Percentiles rank a stretch among this genome's conserved stretches.
Conservation (phyloP, 2,888 invertebrate genomes). For the Euplagia quadripunctaria region DNA sequence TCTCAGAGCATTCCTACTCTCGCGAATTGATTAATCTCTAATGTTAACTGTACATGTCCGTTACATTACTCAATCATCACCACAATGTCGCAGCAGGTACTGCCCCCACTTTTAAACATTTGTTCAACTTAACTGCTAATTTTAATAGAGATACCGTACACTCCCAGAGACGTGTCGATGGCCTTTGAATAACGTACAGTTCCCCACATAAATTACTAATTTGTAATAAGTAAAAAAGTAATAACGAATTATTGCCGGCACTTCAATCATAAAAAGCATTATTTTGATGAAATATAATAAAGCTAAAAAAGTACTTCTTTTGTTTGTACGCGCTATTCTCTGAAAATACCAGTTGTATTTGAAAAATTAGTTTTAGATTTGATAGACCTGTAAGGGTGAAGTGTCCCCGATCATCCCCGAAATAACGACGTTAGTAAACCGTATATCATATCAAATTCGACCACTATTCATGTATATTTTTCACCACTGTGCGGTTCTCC, state of each 20-base stretch:
- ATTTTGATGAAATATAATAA: no score
- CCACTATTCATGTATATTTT: no score
- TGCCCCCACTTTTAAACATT: background rate
- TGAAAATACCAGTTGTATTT: no score
- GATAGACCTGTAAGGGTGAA: no score
- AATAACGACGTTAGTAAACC: no score
- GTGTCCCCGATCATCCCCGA: no score
- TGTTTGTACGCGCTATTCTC: no score
- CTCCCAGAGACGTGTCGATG: background rate
- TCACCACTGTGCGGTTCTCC: no score
- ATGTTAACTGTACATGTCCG: background rate
- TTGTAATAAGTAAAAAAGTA: background rate
- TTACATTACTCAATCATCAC: conserved; percentile 2
- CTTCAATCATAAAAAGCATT: background rate
- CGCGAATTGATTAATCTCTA: background rate
- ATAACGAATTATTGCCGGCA: background rate
- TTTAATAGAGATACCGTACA: background rate
- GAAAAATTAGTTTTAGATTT: no score
- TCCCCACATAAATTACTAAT: background rate
- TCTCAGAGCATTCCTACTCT: no score
- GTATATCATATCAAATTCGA: no score
- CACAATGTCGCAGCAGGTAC: conserved; percentile 1
- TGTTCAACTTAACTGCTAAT: conserved; percentile 3
- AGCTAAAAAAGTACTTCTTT: no score
- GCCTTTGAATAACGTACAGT: background rate